Evolutionary conservation across 2,888 invertebrate genomes (phyloP).

Genomic region (Sarcophaga rosellei): DNA sequence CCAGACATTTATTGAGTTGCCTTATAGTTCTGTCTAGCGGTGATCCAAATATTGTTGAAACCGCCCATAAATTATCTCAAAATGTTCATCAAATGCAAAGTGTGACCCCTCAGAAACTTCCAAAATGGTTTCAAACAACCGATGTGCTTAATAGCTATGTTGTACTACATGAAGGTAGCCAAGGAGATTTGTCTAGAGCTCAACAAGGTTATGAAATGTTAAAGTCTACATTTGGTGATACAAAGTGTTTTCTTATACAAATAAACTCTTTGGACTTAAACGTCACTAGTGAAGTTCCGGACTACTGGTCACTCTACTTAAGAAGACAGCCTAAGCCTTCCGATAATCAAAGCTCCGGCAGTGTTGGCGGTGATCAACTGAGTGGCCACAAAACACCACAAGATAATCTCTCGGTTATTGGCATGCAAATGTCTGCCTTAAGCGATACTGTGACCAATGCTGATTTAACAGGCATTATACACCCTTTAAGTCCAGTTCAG

Average conservation of each 20-base stretch:
- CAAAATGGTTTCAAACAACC: constrained; percentile 90
- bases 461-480: constrained; percentile 82
- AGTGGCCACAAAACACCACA: constrained; percentile 84
- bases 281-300: constrained; percentile 85
- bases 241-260: constrained; percentile 93
- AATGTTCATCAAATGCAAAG: constrained; percentile 90
- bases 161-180: constrained; percentile 91
- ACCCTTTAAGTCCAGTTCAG: constrained; percentile 89
- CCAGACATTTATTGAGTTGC: constrained; percentile 93
- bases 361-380: constrained; percentile 79
- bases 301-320: constrained; percentile 93
- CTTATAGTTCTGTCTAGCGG: constrained; percentile 88
- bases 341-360: constrained; percentile 68
- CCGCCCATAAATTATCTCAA: constrained; percentile 90
- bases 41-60: constrained; percentile 90
- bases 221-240: constrained; percentile 92
- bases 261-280: constrained; percentile 91
- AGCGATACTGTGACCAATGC: constrained; percentile 70
- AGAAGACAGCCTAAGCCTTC: constrained; percentile 84
- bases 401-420: constrained; percentile 82
- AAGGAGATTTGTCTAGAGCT: constrained; percentile 88
- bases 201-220: constrained; percentile 91
- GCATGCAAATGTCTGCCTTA: constrained; percentile 77
- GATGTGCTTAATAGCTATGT: constrained; percentile 94
- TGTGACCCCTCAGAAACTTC: constrained; percentile 88